These are phyloP conservation scores for Mactra quadrangularis DNA, from an alignment of 1,140 invertebrate genomes.

Conservation along the genomic window DNA sequence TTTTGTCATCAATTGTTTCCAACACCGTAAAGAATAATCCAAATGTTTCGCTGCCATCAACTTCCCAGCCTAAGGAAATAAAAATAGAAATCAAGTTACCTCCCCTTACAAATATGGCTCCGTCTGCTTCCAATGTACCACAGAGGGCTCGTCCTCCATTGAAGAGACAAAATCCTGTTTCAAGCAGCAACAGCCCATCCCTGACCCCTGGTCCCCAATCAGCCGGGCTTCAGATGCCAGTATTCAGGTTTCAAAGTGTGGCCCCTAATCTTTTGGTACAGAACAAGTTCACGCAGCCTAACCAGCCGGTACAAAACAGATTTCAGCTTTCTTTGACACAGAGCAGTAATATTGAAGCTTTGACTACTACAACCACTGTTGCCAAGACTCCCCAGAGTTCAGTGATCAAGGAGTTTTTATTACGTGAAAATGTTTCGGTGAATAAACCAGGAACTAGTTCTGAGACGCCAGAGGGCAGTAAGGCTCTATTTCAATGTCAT, in stretches of 20 bases:
- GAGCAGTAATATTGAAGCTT: neutral
- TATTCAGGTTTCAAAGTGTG: constrained; percentile 43
- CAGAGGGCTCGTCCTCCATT: constrained; percentile 3
- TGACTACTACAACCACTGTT: neutral
- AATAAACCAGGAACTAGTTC: neutral
- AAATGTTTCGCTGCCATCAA: neutral
- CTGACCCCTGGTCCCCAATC: neutral
- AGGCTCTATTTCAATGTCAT: constrained; percentile 8
- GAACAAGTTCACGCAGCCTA: neutral
- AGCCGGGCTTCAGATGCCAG: constrained; percentile 1
- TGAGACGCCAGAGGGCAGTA: neutral
- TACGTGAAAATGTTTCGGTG: neutral
- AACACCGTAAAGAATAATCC: constrained; percentile 29
- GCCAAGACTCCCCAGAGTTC: neutral
- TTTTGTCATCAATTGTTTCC: constrained; percentile 50
- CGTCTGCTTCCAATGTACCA: neutral
- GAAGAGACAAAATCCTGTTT: constrained; percentile 52
- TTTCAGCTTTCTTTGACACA: neutral
- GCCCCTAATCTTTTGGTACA: neutral
- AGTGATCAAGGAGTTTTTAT: constrained; percentile 1
- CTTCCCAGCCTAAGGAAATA: constrained; percentile 49
- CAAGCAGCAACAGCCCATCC: constrained; percentile 8
- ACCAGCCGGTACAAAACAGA: neutral
- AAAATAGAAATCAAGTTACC: constrained; percentile 67
- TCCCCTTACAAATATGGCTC: neutral